Base-by-base conservation (phyloP, 2,888 invertebrate genomes). In the Drosophila recens region DNA sequence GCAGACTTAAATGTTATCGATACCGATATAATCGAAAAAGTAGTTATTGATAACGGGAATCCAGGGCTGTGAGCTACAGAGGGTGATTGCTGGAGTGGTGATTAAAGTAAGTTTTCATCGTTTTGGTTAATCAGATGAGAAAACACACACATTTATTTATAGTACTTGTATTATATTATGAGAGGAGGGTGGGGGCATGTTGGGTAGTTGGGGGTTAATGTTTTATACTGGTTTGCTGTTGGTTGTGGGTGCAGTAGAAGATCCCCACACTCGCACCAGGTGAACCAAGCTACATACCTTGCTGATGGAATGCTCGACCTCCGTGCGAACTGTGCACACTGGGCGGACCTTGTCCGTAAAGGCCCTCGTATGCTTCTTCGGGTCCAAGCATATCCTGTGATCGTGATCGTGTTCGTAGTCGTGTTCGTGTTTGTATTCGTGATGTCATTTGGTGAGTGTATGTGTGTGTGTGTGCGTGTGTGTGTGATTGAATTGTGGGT, bases 311-410 rank as follows among this genome's bases (percentile, higher is more conserved):
- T 89, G 94, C 94, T 91, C 96, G 95, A 90, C 95, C 95, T 90
- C 95, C 95, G 88, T 96, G 96, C 91, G 95, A 95, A 94, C 96
- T 96, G 93, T 96, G 96, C 92, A 96, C 96, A 92, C 96, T 96
- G 88, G 97, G 97, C 87, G 97, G 97, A 92, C 97, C 96, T 93
- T 97, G 97, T 91, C 96, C 96, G 93, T 98, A 98, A 94, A 97
- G 95, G 93, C 97, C 97, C 93, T 98, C 98, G 94, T 97, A 98
- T 91, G 97, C 96, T 94, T 97, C 97, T 93, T 98, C 98, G 90
- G 97, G 96, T 92, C 98, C 97, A 97, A 95, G 92, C 93, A 93
- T 93, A 91, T 93, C 93, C 92, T 93, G 90, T 87, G 83, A 72
- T 84, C 67, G 75, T 68, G n/a, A n/a, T n/a, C n/a, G n/a, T n/a